Evolutionary conservation across 2,113 vertebrate genomes (phyloP).

Genomic region (Semnornis frantzii): DNA sequence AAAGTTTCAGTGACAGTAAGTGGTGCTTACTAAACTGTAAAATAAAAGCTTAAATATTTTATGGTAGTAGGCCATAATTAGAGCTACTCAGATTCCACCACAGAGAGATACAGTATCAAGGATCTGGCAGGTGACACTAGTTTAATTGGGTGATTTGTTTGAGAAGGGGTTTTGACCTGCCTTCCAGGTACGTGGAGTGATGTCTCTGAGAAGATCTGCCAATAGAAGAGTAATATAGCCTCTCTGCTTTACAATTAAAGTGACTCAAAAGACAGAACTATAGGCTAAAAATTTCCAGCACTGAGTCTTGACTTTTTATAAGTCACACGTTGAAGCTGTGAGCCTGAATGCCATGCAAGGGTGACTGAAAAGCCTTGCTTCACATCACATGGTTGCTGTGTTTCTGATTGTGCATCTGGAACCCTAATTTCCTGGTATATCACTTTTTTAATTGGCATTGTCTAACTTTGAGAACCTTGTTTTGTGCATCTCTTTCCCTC

Average conservation of each 20-base stretch:
- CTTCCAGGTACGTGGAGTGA: slow-evolving; percentile 7
- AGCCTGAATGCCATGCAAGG: background rate
- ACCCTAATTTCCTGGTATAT: background rate
- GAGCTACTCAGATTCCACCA: background rate
- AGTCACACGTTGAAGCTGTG: background rate
- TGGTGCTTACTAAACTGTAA: background rate
- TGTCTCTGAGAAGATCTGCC: background rate
- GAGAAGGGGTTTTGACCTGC: background rate
- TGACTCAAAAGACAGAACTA: background rate
- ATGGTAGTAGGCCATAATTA: background rate
- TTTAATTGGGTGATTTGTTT: slow-evolving; percentile 18
- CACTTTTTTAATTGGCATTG: background rate
- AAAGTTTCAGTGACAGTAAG: background rate
- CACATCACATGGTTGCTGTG: background rate
- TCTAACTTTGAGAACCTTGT: background rate
- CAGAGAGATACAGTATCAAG: background rate
- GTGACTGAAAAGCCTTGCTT: background rate
- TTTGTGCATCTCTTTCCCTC: background rate
- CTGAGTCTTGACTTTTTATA: background rate
- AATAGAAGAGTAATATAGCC: background rate
- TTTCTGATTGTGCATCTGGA: background rate
- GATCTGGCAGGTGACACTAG: background rate
- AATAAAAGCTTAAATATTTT: slow-evolving; percentile 21
- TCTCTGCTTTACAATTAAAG: background rate
- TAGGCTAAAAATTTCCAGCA: slow-evolving; percentile 1